Percentiles rank a stretch among this genome's conserved stretches.
phyloP scores from a whole-genome alignment of 2,797 vertebrate genomes.

The Ctenopoma kingsleyae region DNA sequence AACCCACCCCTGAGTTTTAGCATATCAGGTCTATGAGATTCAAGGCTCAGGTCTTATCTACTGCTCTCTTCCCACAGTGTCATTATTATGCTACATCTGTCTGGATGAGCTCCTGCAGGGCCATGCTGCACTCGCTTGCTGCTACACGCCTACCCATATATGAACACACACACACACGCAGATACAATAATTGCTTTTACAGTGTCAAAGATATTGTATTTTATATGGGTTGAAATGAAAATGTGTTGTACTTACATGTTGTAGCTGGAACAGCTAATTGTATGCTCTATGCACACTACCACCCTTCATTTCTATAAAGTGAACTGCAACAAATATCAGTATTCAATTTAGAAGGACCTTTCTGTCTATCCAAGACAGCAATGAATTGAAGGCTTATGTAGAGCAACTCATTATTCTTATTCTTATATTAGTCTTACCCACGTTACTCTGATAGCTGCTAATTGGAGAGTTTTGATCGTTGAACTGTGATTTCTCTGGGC shows the following conservation, averaged over 20 bases:
- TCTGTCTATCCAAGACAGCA: neutral
- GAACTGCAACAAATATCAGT: neutral
- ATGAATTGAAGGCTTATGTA: constrained; percentile 23
- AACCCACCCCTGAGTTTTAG: constrained; percentile 52
- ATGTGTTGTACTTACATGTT: constrained; percentile 3
- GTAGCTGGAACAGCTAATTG: neutral
- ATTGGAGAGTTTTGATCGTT: constrained; percentile 56
- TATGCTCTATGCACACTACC: neutral
- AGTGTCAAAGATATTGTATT: constrained; percentile 9
- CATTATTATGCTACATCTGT: constrained; percentile 64
- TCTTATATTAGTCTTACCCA: no score
- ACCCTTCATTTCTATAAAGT: neutral
- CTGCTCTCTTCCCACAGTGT: constrained; percentile 49
- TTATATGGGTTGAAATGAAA: neutral
- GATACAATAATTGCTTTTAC: constrained; percentile 16
- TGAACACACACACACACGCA: constrained; percentile 25
- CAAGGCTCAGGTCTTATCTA: constrained; percentile 49
- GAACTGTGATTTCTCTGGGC: constrained; percentile 51
- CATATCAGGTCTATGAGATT: constrained; percentile 51
- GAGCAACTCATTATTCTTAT: constrained; percentile 63
- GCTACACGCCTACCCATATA: constrained; percentile 30
- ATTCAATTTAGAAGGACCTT: neutral
- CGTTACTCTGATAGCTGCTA: constrained; percentile 58
- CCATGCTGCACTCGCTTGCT: constrained; percentile 24
- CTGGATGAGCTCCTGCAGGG: constrained; percentile 57